Evolutionary conservation across 2,113 vertebrate genomes (phyloP).

Genomic region (Melanerpes aurifrons): DNA sequence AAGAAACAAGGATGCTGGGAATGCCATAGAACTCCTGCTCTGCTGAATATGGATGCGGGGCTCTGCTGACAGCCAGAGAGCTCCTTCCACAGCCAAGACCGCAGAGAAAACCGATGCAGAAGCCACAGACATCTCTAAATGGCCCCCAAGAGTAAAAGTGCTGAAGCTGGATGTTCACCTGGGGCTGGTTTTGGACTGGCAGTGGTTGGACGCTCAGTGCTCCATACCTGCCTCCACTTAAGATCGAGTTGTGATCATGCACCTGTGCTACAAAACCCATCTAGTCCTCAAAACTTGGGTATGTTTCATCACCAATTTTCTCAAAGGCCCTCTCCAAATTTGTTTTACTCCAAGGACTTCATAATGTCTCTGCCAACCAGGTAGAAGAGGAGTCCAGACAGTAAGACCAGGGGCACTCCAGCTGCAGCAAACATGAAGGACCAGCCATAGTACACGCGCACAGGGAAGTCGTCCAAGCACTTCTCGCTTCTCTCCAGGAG

Average conservation of each 20-base stretch:
- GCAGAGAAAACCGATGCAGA: background rate
- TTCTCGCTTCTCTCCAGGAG: slow-evolving; percentile 80
- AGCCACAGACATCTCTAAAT: accelerated
- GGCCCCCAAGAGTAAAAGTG: background rate
- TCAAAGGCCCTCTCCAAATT: background rate
- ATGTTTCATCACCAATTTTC: background rate
- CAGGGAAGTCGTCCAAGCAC: slow-evolving; percentile 56
- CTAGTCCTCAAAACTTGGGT: background rate
- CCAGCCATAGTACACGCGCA: slow-evolving; percentile 84
- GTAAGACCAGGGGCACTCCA: slow-evolving; percentile 80
- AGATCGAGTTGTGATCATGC: background rate
- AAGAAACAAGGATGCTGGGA: slow-evolving; percentile 52
- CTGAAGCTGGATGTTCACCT: background rate
- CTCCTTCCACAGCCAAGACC: background rate
- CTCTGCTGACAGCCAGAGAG: background rate
- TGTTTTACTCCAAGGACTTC: slow-evolving; percentile 56
- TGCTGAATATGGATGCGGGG: slow-evolving; percentile 16
- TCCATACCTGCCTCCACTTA: background rate
- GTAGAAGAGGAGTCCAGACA: slow-evolving; percentile 86
- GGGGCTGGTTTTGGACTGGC: background rate
- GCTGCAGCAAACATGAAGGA: slow-evolving; percentile 84
- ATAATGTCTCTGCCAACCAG: slow-evolving; percentile 75
- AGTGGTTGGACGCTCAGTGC: background rate
- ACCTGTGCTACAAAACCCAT: background rate
- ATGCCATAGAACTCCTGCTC: background rate